Evolutionary conservation across 2,797 vertebrate species (phyloP).

Genomic region (Catamblyrhynchus diadema): DNA sequence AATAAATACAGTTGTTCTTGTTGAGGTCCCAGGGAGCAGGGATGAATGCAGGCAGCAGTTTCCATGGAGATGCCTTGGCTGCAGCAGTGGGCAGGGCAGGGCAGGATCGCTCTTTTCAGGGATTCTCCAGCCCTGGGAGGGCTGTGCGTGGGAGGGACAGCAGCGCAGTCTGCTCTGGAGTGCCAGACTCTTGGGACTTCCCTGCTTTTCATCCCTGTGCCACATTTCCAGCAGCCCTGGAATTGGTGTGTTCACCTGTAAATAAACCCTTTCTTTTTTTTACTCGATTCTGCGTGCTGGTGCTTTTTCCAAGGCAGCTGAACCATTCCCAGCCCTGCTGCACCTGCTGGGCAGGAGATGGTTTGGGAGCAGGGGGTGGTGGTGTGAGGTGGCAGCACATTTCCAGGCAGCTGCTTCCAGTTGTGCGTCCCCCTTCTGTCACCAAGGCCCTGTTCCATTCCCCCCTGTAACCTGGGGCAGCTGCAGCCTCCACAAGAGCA

Average conservation of each 20-base stretch:
- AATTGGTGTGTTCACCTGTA: background rate
- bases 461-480: background rate
- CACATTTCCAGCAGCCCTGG: background rate
- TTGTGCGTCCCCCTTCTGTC: background rate
- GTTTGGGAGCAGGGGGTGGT: background rate
- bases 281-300: background rate
- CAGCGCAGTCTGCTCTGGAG: background rate
- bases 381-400: background rate
- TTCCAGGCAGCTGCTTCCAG: background rate
- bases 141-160: rapidly evolving
- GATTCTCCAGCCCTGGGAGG: rapidly evolving
- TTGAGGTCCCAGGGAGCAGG: background rate
- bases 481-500: background rate
- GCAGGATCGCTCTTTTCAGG: background rate
- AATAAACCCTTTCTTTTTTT: background rate
- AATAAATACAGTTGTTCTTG: background rate
- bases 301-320: background rate
- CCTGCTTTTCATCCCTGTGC: background rate
- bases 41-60: background rate
- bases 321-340: background rate
- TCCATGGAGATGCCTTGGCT: background rate
- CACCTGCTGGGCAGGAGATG: background rate
- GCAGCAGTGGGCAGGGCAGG: background rate
- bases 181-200: background rate
- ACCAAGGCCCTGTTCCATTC: background rate